Evolutionary conservation across 1,140 invertebrate genomes (phyloP), one percentile per base, ranked within the genome.

Genomic region (Andricus grossulariae): DNA sequence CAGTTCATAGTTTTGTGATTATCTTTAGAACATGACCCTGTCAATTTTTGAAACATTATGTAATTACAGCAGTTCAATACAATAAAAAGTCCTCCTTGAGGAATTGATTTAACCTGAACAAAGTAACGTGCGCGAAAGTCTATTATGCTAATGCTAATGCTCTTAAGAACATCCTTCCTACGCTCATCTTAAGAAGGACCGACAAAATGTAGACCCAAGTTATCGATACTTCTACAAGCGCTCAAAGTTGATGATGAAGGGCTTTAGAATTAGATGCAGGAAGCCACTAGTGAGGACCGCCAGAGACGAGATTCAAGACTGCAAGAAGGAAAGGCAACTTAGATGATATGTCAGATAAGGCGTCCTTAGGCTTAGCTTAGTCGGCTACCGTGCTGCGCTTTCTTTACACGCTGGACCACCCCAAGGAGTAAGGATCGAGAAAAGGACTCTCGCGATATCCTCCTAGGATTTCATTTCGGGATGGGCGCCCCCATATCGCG

Each of bases 301-400:
- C 81, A 51, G 73, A 52, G 54, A 71, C 70, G 55, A 76, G 78
- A 45, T 11, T 11, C 25, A 77, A 83, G 55, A 32, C 57, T 79
- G 74, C 76, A 72, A 25, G 77, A 73, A 71, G 77, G 76, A 50
- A 77, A 75, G 72, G 71, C 77, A 80, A 76, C 76, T 66, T 77
- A 80, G 83, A 83, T 84, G 81, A 84, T 77, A 77, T 81, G 83
- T 82, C 77, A 84, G 83, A 84, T 84, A 84, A 82, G 81, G 79
- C 79, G 78, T 84, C 76, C 83, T 82, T 84, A 82, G 83, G 81
- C 81, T 83, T 78, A 82, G 81, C 83, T 84, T 84, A 81, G 81
- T n/a, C 5, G 39, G 77, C 83, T 84, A 84, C 83, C 78, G 83
- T 84, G 81, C 83, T 80, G 83, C 80, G 72, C 52, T 49, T 57